Percentiles rank a stretch among this genome's conserved stretches.
These are phyloP conservation scores for Potorous gilbertii DNA, from an alignment of 2,797 vertebrate genomes.

Conservation along the genomic window DNA sequence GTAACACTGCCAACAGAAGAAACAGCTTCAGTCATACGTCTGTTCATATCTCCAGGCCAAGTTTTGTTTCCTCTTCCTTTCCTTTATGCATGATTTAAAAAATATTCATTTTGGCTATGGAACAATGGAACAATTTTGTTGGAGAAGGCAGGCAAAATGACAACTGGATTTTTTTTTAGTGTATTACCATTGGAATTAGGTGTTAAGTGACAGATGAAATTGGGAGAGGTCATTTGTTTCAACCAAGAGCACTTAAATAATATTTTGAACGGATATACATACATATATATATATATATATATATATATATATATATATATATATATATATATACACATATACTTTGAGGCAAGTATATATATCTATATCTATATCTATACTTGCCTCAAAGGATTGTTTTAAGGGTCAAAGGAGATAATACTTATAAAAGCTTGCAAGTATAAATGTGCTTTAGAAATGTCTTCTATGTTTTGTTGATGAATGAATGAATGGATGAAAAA, in stretches of 20 bases:
- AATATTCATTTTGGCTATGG: background rate
- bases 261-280: constrained; percentile 2
- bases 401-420: background rate
- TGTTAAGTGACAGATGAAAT: background rate
- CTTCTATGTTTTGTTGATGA: background rate
- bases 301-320: no score
- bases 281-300: no score
- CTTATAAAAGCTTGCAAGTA: background rate
- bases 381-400: background rate
- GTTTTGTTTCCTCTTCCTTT: constrained; percentile 32
- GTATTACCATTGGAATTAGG: background rate
- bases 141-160: constrained; percentile 16
- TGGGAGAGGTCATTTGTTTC: background rate
- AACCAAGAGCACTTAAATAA: background rate
- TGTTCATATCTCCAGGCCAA: constrained; percentile 63
- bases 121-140: constrained; percentile 41
- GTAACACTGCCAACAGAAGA: constrained; percentile 33
- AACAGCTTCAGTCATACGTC: constrained; percentile 51
- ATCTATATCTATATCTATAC: background rate
- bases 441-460: background rate
- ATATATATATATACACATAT: no score
- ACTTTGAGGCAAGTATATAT: no score
- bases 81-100: constrained; percentile 50
- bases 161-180: background rate
- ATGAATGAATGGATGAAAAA: background rate